A percentile compares a stretch with the other conserved stretches of the same genome.
These are phyloP conservation scores for Ochlodes sylvanus DNA, from an alignment of 2,888 invertebrate species.

Conservation along the genomic window DNA sequence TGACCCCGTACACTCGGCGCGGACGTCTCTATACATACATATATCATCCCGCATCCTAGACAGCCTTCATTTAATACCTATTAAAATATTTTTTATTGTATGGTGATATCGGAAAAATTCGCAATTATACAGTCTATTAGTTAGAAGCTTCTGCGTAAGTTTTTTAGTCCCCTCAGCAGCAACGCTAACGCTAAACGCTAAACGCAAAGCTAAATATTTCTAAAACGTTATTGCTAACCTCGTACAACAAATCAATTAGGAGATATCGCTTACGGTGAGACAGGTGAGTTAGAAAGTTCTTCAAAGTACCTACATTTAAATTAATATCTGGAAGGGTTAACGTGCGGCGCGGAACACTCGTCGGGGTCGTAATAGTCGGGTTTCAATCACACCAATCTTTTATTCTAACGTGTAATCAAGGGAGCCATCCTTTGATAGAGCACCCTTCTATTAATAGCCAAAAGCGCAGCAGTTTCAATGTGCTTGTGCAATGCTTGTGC, in stretches of 20 bases:
- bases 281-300: slow-evolving; percentile 53
- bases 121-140: too few species aligned
- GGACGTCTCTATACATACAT: too few species aligned
- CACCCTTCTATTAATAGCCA: slow-evolving; percentile 25
- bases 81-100: too few species aligned
- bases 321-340: slow-evolving; percentile 69
- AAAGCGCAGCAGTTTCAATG: background rate
- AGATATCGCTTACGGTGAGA: slow-evolving; percentile 6
- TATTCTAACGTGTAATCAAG: slow-evolving; percentile 37
- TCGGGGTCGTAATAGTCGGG: slow-evolving; percentile 27
- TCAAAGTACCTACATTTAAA: slow-evolving; percentile 78
- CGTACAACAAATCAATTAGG: background rate
- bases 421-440: slow-evolving; percentile 6
- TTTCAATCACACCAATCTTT: slow-evolving; percentile 37
- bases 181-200: too few species aligned
- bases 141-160: too few species aligned
- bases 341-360: slow-evolving; percentile 47
- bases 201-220: too few species aligned
- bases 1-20: too few species aligned
- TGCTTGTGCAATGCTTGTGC: background rate
- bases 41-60: too few species aligned
- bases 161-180: too few species aligned
- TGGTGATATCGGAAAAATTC: too few species aligned
- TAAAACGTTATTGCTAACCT: too few species aligned
- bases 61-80: too few species aligned